Conservation (phyloP, 1,140 invertebrate species). For the Pseudomyrmex pallidus region DNA sequence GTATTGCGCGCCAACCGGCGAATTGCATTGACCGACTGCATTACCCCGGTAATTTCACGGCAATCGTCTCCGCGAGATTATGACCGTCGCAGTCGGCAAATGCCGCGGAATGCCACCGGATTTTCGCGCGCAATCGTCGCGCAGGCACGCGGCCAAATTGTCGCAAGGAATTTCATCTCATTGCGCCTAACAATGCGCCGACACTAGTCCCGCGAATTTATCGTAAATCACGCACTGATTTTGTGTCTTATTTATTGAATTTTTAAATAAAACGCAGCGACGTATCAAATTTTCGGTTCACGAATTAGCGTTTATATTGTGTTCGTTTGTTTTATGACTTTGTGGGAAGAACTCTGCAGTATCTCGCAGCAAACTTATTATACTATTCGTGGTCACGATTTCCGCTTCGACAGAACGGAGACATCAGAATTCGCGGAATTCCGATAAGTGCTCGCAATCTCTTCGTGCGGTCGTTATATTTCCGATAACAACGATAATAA, state of each 20-base stretch:
- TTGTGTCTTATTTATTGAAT: background rate
- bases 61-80: slow-evolving; percentile 67
- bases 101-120: background rate
- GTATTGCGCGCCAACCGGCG: slow-evolving; percentile 28
- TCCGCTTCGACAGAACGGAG: background rate
- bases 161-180: background rate
- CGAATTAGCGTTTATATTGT: slow-evolving; percentile 25
- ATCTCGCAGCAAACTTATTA: too few relatives aligned
- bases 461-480: slow-evolving; percentile 21
- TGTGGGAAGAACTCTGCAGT: background rate
- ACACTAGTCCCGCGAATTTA: background rate
- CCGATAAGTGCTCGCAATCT: slow-evolving; percentile 18
- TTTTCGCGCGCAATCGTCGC: slow-evolving; percentile 2
- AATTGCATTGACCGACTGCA: slow-evolving; percentile 60
- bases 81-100: slow-evolving; percentile 63
- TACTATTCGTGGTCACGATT: slow-evolving; percentile 14
- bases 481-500: slow-evolving; percentile 10
- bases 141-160: slow-evolving; percentile 22
- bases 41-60: slow-evolving; percentile 72
- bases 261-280: background rate
- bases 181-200: background rate
- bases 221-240: background rate
- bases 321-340: slow-evolving; percentile 21
- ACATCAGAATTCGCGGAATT: slow-evolving; percentile 43
- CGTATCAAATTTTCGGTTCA: background rate